A percentile compares a stretch with the other conserved stretches of the same genome.
phyloP scores from a whole-genome alignment of 2,888 invertebrate genomes.

The Acronicta alni region DNA sequence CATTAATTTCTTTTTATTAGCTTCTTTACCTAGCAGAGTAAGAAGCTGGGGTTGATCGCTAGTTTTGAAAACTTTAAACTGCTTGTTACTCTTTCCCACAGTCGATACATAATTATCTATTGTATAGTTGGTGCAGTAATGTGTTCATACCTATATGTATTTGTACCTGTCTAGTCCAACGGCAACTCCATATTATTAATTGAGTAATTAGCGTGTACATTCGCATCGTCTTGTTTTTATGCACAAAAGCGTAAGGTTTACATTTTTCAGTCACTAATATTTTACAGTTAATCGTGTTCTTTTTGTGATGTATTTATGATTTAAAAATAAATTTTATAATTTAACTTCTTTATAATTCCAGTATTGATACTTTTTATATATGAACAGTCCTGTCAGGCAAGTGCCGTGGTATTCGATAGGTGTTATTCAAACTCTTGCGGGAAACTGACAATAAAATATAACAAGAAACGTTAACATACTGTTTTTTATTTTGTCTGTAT shows the following conservation, averaged over 20 bases:
- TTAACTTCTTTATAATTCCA: slow-evolving; percentile 41
- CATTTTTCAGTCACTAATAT: slow-evolving; percentile 52
- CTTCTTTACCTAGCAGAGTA: too few species aligned
- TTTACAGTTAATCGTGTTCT: slow-evolving; percentile 49
- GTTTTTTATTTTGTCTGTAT: slow-evolving; percentile 25
- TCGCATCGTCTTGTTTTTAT: slow-evolving; percentile 47
- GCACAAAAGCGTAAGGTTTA: slow-evolving; percentile 56
- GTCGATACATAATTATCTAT: slow-evolving; percentile 19
- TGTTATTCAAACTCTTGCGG: slow-evolving; percentile 44
- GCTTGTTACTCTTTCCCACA: background rate
- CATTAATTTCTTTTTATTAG: too few species aligned
- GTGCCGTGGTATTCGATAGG: slow-evolving; percentile 25
- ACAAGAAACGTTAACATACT: slow-evolving; percentile 51
- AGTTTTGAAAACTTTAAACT: too few species aligned
- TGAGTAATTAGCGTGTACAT: slow-evolving; percentile 54
- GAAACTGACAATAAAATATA: slow-evolving; percentile 70
- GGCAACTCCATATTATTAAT: slow-evolving; percentile 68
- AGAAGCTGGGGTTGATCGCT: too few species aligned
- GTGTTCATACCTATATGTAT: slow-evolving; percentile 56
- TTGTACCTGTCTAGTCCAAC: slow-evolving; percentile 69
- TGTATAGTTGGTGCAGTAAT: slow-evolving; percentile 39
- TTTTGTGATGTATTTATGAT: slow-evolving; percentile 57
- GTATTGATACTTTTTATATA: slow-evolving; percentile 56
- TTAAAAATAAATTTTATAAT: slow-evolving; percentile 38
- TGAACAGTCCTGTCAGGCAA: slow-evolving; percentile 27